phyloP scores from a whole-genome alignment of 2,888 invertebrate genomes.

The Papilio demoleus region DNA sequence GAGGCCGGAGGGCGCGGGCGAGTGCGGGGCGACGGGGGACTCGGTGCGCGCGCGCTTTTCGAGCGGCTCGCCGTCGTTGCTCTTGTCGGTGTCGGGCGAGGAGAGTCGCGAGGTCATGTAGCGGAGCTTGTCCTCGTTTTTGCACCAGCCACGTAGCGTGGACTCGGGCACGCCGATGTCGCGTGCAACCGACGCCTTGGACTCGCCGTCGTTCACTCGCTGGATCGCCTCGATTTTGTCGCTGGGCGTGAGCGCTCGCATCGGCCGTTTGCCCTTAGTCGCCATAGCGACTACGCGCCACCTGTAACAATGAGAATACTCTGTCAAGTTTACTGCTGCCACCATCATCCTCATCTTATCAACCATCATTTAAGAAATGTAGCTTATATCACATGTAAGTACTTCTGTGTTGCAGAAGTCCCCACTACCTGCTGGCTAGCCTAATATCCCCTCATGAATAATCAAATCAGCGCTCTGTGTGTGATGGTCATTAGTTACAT shows the following conservation, averaged over 20 bases:
- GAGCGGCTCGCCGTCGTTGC: slow-evolving; percentile 76
- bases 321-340: neutral
- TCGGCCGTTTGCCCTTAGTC: slow-evolving; percentile 90
- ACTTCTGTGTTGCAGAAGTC: neutral
- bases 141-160: slow-evolving; percentile 94
- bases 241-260: slow-evolving; percentile 89
- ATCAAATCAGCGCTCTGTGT: neutral
- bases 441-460: too few species aligned
- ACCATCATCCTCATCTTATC: too few species aligned
- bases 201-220: slow-evolving; percentile 92
- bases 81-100: slow-evolving; percentile 87
- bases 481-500: slow-evolving; percentile 10
- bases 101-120: slow-evolving; percentile 88
- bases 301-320: slow-evolving; percentile 63
- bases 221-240: slow-evolving; percentile 93
- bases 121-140: slow-evolving; percentile 90
- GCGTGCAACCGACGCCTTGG: slow-evolving; percentile 92
- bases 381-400: neutral
- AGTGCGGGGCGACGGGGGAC: slow-evolving; percentile 64
- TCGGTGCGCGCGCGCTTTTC: slow-evolving; percentile 77
- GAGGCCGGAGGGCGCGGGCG: slow-evolving; percentile 66
- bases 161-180: slow-evolving; percentile 94
- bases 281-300: slow-evolving; percentile 81
- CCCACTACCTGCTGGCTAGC: too few species aligned
- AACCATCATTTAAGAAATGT: neutral